A percentile compares a stretch with the other conserved stretches of the same genome.
Conservation (phyloP, 2,113 vertebrate species). For the Cichladusa arquata region DNA sequence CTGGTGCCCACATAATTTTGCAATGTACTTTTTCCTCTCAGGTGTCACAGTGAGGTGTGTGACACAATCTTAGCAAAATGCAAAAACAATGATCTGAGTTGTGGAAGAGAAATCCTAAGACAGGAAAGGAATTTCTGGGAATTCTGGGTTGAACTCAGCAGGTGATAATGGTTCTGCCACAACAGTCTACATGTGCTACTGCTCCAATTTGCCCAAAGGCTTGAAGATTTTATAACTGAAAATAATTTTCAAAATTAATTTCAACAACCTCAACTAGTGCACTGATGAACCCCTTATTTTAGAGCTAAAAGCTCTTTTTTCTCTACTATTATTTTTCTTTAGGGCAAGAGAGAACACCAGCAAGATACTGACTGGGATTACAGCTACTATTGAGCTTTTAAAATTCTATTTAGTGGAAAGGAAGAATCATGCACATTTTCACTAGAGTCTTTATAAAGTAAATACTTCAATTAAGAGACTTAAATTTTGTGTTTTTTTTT, state of each 20-base stretch:
- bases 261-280: neutral
- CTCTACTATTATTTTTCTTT: neutral
- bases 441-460: neutral
- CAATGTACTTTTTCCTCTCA: neutral
- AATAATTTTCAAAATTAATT: neutral
- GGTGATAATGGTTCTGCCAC: neutral
- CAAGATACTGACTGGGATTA: neutral
- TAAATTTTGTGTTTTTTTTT: rapidly evolving
- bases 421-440: neutral
- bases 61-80: neutral
- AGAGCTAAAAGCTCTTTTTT: neutral
- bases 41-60: neutral
- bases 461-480: neutral
- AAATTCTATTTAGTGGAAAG: neutral
- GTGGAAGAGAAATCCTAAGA: neutral
- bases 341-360: neutral
- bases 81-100: neutral
- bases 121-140: neutral
- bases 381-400: neutral
- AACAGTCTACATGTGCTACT: neutral
- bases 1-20: neutral
- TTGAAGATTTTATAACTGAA: neutral
- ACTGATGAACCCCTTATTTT: neutral
- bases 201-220: neutral
- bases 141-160: neutral